These are phyloP conservation scores for Porites divaricata DNA, from an alignment of 92 coral and sea anemone species.

Conservation along the genomic window DNA sequence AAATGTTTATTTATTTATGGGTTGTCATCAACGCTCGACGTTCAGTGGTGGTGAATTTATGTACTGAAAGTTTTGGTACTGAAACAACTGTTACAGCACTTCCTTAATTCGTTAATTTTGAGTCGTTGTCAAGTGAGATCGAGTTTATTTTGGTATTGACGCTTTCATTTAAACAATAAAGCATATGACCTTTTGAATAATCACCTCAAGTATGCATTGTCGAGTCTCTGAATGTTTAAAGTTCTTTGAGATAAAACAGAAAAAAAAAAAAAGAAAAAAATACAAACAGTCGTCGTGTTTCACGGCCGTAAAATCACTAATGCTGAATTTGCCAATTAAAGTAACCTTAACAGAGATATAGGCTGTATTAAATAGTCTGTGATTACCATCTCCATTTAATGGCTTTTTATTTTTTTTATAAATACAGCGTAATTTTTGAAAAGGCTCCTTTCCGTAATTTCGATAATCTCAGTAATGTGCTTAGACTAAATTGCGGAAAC, in stretches of 20 bases:
- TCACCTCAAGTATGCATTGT: background rate
- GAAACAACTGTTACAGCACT: background rate
- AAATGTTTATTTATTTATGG: background rate
- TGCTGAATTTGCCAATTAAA: background rate
- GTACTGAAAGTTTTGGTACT: background rate
- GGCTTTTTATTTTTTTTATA: no score
- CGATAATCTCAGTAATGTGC: no score
- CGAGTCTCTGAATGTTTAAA: background rate
- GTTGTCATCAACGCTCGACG: background rate
- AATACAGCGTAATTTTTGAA: no score
- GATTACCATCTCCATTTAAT: no score
- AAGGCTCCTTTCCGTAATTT: no score
- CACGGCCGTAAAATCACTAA: background rate
- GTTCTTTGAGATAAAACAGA: background rate
- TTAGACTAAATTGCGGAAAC: no score
- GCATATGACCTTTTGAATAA: background rate
- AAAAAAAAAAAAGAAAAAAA: background rate
- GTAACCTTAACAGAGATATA: background rate
- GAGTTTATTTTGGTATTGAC: constrained; percentile 32
- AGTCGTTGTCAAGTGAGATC: constrained; percentile 15
- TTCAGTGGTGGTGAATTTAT: background rate
- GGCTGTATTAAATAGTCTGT: no score
- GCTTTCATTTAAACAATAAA: background rate
- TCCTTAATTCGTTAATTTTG: background rate
- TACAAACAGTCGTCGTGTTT: background rate